Evolutionary conservation across 2,888 invertebrate genomes (phyloP).

Genomic region (Drosophila affinis): DNA sequence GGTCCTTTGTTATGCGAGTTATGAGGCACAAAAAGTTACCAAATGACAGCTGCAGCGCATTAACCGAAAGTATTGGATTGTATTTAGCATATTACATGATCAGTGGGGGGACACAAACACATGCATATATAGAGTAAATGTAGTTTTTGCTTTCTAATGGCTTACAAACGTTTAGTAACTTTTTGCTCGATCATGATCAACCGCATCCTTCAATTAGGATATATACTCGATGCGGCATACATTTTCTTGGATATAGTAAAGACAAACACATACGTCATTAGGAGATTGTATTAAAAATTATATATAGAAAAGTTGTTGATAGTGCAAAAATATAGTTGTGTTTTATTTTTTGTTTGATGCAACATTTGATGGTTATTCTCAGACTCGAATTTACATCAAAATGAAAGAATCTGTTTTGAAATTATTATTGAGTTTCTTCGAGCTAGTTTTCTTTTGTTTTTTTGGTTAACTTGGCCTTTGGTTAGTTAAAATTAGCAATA

Average conservation of each 20-base stretch:
- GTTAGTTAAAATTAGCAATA: conserved; percentile 84
- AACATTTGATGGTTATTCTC: conserved; percentile 75
- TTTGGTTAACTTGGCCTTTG: conserved; percentile 85
- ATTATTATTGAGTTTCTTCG: conserved; percentile 41
- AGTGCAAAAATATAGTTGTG: conserved; percentile 58
- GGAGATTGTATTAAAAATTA: conserved; percentile 16
- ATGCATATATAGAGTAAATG: conserved; percentile 48
- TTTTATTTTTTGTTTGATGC: conserved; percentile 60
- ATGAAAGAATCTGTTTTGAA: conserved; percentile 43
- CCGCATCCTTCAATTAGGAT: conserved; percentile 31
- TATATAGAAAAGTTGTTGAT: conserved; percentile 51
- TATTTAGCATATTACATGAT: conserved; percentile 27
- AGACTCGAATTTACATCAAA: conserved; percentile 69
- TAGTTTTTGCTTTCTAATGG: not conserved
- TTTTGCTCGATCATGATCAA: conserved; percentile 36
- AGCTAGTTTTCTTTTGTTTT: conserved; percentile 59
- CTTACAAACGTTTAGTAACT: conserved; percentile 70
- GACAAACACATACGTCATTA: conserved; percentile 67
- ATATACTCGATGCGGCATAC: conserved; percentile 20
- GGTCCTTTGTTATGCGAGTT: conserved; percentile 54
- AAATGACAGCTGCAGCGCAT: conserved; percentile 59
- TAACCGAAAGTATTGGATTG: not conserved
- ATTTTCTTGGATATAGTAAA: conserved; percentile 37
- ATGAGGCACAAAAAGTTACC: conserved; percentile 72
- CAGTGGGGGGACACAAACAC: conserved; percentile 58